Evolutionary conservation across 2,113 vertebrate species (phyloP).

Genomic region (Hipposideros armiger): DNA sequence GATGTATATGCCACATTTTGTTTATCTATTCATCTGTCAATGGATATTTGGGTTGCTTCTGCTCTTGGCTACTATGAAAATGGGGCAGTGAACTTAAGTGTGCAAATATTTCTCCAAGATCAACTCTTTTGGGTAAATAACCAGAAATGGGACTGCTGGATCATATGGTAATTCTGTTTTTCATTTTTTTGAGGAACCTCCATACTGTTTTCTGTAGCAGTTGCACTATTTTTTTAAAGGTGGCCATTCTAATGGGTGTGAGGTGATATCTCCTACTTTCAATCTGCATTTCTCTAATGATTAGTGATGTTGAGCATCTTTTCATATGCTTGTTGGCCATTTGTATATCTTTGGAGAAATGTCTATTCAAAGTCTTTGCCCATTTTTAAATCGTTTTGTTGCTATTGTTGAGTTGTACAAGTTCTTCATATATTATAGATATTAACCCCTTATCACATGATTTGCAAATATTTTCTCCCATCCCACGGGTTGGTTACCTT

Average conservation of each 20-base stretch:
- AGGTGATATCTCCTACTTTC: not conserved
- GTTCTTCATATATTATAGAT: not conserved
- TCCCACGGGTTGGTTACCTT: not conserved
- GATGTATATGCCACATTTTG: not conserved
- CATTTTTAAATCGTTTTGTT: not conserved
- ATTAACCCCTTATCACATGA: not conserved
- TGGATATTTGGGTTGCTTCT: not conserved
- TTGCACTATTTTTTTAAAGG: not conserved
- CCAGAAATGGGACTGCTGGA: not conserved
- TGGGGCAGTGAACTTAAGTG: not conserved
- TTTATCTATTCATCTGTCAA: not conserved
- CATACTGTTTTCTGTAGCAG: not conserved
- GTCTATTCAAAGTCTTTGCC: not conserved
- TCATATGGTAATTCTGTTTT: not conserved
- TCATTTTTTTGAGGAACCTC: not conserved
- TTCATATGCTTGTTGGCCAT: not conserved
- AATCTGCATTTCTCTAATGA: not conserved
- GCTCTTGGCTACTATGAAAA: conserved; percentile 32
- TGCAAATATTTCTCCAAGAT: not conserved
- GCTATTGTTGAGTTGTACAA: not conserved
- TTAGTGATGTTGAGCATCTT: not conserved
- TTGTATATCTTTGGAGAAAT: not conserved
- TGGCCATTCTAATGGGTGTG: not conserved
- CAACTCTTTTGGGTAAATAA: not conserved
- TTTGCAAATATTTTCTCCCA: not conserved